These are phyloP conservation scores for Ondatra zibethicus DNA, from an alignment of 2,113 vertebrate species.

Conservation along the genomic window DNA sequence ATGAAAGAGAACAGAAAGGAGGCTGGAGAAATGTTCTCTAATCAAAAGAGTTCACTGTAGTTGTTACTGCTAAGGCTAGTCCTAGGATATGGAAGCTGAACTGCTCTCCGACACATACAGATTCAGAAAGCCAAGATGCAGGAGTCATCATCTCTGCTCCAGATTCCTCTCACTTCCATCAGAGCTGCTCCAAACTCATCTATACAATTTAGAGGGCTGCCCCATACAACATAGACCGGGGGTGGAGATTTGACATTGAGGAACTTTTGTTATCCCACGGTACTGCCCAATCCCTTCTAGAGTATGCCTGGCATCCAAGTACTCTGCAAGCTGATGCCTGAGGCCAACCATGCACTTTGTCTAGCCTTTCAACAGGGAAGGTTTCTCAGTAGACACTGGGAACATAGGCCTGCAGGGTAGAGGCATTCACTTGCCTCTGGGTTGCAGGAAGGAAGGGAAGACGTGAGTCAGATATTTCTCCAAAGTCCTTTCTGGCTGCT, in stretches of 20 bases:
- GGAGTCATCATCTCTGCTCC: neutral
- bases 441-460: neutral
- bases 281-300: neutral
- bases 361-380: neutral
- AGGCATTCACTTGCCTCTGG: neutral
- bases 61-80: neutral
- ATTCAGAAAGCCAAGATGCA: neutral
- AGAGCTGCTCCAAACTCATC: neutral
- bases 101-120: neutral
- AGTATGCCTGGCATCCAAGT: neutral
- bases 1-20: neutral
- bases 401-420: accelerated
- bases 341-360: neutral
- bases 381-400: neutral
- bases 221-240: neutral
- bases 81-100: too few species aligned
- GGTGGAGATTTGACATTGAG: neutral
- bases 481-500: neutral
- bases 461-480: neutral
- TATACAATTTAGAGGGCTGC: neutral
- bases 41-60: too few species aligned
- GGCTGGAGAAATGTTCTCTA: neutral
- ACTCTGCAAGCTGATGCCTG: neutral
- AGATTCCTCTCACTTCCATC: neutral
- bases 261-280: neutral